phyloP scores from a whole-genome alignment of 2,888 invertebrate species.

The Tinea trinotella region DNA sequence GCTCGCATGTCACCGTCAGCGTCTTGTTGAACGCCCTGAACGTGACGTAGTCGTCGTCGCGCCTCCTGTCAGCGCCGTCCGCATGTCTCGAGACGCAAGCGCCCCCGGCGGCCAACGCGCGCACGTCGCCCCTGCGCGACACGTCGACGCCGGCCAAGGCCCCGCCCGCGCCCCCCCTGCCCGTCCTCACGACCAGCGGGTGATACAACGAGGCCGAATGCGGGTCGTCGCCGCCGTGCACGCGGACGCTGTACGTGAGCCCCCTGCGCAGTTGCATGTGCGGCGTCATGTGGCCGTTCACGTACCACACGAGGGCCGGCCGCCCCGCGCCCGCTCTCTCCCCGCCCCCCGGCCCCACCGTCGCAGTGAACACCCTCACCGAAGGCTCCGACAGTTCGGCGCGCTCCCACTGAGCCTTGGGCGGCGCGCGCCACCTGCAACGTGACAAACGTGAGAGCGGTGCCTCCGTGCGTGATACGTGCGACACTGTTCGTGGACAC shows the following conservation, averaged over 20 bases:
- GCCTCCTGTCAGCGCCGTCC: slow-evolving; percentile 78
- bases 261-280: slow-evolving; percentile 91
- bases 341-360: slow-evolving; percentile 89
- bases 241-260: slow-evolving; percentile 81
- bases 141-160: slow-evolving; percentile 86
- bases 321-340: slow-evolving; percentile 85
- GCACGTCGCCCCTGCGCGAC: slow-evolving; percentile 85
- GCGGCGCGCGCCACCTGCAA: background rate
- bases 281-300: slow-evolving; percentile 90
- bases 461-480: background rate
- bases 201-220: slow-evolving; percentile 89
- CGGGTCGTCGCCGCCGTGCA: slow-evolving; percentile 88
- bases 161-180: slow-evolving; percentile 87
- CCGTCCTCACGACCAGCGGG: slow-evolving; percentile 90
- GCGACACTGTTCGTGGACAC: slow-evolving; percentile 20
- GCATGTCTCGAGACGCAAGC: slow-evolving; percentile 81
- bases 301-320: slow-evolving; percentile 89
- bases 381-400: slow-evolving; percentile 78
- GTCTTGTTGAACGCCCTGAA: slow-evolving; percentile 90
- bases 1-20: slow-evolving; percentile 78
- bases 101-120: slow-evolving; percentile 87
- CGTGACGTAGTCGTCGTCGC: slow-evolving; percentile 82
- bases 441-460: background rate
- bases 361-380: slow-evolving; percentile 84
- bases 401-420: slow-evolving; percentile 64